These are phyloP conservation scores for Ooceraea biroi DNA, from an alignment of 1,140 invertebrate species.

Conservation along the genomic window DNA sequence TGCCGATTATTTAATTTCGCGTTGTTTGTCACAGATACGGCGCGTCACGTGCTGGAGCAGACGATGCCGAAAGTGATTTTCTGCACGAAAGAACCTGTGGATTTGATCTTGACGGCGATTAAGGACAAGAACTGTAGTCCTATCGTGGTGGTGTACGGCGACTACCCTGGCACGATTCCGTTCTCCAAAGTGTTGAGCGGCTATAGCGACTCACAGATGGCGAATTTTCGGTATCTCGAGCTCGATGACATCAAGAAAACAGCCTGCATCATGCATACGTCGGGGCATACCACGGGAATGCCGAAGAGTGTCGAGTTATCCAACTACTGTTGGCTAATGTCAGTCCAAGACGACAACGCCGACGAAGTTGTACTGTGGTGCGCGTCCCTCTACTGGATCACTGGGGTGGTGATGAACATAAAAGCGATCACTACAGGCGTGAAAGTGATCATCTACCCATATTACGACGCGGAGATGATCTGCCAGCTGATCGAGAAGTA, in stretches of 20 bases:
- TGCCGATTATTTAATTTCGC: neutral
- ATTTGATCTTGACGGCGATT: slow-evolving; percentile 17
- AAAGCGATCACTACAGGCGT: slow-evolving; percentile 76
- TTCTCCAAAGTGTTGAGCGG: slow-evolving; percentile 53
- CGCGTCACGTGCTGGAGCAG: slow-evolving; percentile 47
- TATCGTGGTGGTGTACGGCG: slow-evolving; percentile 73
- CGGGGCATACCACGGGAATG: slow-evolving; percentile 91
- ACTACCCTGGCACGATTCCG: neutral
- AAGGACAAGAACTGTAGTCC: slow-evolving; percentile 51
- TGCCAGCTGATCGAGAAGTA: slow-evolving; percentile 85
- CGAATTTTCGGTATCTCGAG: slow-evolving; percentile 51
- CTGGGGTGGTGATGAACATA: slow-evolving; percentile 44
- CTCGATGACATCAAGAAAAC: slow-evolving; percentile 52
- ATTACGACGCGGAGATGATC: slow-evolving; percentile 87
- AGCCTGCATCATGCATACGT: slow-evolving; percentile 86
- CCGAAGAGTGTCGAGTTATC: slow-evolving; percentile 92
- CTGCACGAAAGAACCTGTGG: slow-evolving; percentile 55
- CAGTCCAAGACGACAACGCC: rapidly evolving
- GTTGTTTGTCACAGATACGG: slow-evolving; percentile 45
- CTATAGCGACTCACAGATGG: slow-evolving; percentile 21
- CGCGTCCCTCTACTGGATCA: slow-evolving; percentile 78
- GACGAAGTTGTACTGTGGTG: slow-evolving; percentile 63
- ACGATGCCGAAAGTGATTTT: slow-evolving; percentile 70
- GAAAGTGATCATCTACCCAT: slow-evolving; percentile 84
- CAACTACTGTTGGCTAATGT: slow-evolving; percentile 80